Conservation (phyloP, 2,797 vertebrate genomes). For the Coregonus sp. region DNA sequence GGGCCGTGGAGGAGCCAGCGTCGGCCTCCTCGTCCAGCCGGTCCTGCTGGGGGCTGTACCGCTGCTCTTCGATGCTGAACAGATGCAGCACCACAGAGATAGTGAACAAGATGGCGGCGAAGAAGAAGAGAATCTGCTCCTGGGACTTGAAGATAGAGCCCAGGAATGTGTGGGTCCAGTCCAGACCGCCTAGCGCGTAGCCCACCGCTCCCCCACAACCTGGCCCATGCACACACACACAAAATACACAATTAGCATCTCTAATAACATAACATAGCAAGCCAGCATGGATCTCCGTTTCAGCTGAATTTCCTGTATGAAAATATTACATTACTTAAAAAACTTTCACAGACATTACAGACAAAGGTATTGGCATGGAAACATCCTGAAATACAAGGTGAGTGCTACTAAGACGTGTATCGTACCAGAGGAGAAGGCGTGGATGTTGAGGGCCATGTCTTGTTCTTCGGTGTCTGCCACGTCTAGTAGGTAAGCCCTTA, state of each 20-base stretch:
- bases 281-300: too few species aligned
- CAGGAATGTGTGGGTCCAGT: conserved; percentile 95
- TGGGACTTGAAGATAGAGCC: conserved; percentile 87
- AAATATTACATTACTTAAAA: too few species aligned
- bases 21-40: conserved; percentile 75
- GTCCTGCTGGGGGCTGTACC: conserved; percentile 86
- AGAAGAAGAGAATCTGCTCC: conserved; percentile 97
- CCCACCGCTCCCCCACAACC: conserved; percentile 94
- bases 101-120: conserved; percentile 87
- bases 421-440: conserved; percentile 92
- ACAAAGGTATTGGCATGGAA: too few species aligned
- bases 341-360: too few species aligned
- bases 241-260: not conserved
- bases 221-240: conserved; percentile 44
- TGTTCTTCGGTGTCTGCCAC: conserved; percentile 97
- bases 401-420: not conserved
- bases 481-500: conserved; percentile 93
- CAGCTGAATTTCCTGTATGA: too few species aligned
- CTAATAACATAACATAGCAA: too few species aligned
- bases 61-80: conserved; percentile 92
- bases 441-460: conserved; percentile 98
- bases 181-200: conserved; percentile 92
- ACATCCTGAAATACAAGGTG: not conserved
- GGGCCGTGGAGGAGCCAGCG: conserved; percentile 58
- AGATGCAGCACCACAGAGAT: conserved; percentile 89